phyloP scores from a whole-genome alignment of 1,140 invertebrate species.

The Psilanteris sp. region DNA sequence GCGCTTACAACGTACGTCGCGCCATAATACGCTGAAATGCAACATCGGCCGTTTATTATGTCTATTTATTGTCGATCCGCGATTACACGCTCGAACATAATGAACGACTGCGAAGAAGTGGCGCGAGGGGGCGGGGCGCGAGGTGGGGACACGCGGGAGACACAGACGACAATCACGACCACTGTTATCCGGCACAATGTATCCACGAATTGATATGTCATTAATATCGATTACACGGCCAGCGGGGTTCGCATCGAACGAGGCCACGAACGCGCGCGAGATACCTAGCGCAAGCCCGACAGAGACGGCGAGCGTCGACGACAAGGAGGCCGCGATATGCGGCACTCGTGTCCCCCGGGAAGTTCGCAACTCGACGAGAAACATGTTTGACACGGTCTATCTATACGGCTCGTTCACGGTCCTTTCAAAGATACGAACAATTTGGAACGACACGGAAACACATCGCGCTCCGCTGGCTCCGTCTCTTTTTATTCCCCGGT shows the following conservation, averaged over 20 bases:
- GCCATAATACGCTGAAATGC: constrained; percentile 35
- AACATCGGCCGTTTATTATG: constrained; percentile 24
- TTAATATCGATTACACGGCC: constrained; percentile 74
- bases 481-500: background rate
- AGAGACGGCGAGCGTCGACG: constrained; percentile 12
- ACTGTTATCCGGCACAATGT: constrained; percentile 71
- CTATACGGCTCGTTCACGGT: constrained; percentile 57
- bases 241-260: constrained; percentile 58
- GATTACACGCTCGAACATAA: constrained; percentile 43
- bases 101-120: constrained; percentile 27
- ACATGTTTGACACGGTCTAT: constrained; percentile 55
- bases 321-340: constrained; percentile 30
- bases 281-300: constrained; percentile 26
- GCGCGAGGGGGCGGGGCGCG: constrained; percentile 7
- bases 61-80: constrained; percentile 39
- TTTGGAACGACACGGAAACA: constrained; percentile 58
- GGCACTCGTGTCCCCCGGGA: constrained; percentile 58
- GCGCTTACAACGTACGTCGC: constrained; percentile 5
- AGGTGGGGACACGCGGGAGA: constrained; percentile 11
- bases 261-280: constrained; percentile 43
- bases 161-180: constrained; percentile 59
- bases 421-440: constrained; percentile 62
- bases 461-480: constrained; percentile 20
- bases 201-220: constrained; percentile 75
- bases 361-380: constrained; percentile 63